Evolutionary conservation across 1,140 invertebrate species (phyloP).

Genomic region (Elysia chlorotica): DNA sequence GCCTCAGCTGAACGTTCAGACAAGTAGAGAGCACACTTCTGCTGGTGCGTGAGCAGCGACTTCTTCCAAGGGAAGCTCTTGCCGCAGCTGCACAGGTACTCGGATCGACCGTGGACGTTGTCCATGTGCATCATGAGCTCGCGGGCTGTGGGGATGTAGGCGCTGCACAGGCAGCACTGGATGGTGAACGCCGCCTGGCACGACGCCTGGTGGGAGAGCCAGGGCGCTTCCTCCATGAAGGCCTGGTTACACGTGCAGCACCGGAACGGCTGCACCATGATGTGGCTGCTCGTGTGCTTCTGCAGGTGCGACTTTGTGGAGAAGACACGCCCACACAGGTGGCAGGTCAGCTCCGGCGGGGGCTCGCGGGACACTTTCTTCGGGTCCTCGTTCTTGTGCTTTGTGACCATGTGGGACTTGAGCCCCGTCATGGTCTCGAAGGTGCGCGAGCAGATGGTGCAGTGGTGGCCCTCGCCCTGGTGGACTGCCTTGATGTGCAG

Average conservation of each 20-base stretch:
- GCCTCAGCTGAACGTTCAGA: no score
- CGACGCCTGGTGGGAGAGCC: slow-evolving; percentile 14
- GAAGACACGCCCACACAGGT: slow-evolving; percentile 15
- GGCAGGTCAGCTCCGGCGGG: slow-evolving; percentile 20
- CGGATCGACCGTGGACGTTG: slow-evolving; percentile 9
- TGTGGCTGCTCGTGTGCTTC: slow-evolving; percentile 23
- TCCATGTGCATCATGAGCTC: slow-evolving; percentile 19
- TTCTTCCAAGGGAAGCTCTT: slow-evolving; percentile 24
- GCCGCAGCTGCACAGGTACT: slow-evolving; percentile 20
- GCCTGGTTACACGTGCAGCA: slow-evolving; percentile 21
- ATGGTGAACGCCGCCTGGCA: slow-evolving; percentile 12
- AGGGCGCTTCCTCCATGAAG: slow-evolving; percentile 16
- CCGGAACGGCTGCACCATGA: slow-evolving; percentile 19
- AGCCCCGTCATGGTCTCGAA: slow-evolving; percentile 25
- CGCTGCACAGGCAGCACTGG: slow-evolving; percentile 24
- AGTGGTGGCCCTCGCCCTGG: slow-evolving; percentile 24
- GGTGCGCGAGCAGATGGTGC: slow-evolving; percentile 11
- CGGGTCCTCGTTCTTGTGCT: slow-evolving; percentile 20
- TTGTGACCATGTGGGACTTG: slow-evolving; percentile 21
- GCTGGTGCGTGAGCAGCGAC: slow-evolving; percentile 21
- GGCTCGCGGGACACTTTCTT: slow-evolving; percentile 5
- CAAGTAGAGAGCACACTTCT: slow-evolving; percentile 17
- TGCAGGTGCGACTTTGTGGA: slow-evolving; percentile 16
- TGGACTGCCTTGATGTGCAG: slow-evolving; percentile 22
- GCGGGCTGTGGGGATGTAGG: slow-evolving; percentile 4